Percentiles rank a stretch among this genome's conserved stretches.
phyloP scores from a whole-genome alignment of 2,113 vertebrate species.

The Maccullochella peelii region DNA sequence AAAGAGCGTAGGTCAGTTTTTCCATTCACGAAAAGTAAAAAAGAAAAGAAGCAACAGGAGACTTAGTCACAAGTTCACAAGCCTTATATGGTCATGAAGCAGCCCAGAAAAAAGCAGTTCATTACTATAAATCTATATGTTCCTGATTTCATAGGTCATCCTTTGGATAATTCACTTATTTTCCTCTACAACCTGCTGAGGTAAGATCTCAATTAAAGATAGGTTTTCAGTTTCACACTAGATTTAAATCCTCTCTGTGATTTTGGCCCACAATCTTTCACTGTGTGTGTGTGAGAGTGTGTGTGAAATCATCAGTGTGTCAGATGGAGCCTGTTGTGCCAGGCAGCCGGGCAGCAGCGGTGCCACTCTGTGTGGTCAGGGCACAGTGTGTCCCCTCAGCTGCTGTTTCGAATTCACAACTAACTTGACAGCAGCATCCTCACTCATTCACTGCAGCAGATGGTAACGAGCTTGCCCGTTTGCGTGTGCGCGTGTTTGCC shows the following conservation, averaged over 20 bases:
- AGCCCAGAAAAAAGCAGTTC: background rate
- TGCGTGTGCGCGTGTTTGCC: constrained; percentile 43
- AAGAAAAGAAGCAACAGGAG: constrained; percentile 24
- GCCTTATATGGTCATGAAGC: constrained; percentile 20
- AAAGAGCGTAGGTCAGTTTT: constrained; percentile 17
- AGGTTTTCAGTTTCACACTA: constrained; percentile 31
- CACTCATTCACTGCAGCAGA: constrained; percentile 69
- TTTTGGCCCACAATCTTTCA: constrained; percentile 14
- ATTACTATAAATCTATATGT: constrained; percentile 8
- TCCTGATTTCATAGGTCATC: constrained; percentile 8
- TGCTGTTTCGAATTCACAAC: constrained; percentile 75
- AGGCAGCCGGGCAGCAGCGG: constrained; percentile 65
- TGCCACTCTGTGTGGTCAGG: constrained; percentile 75
- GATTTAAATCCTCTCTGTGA: constrained; percentile 30
- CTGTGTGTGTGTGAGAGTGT: constrained; percentile 3
- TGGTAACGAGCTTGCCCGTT: constrained; percentile 55
- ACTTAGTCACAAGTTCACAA: constrained; percentile 6
- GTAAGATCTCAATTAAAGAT: constrained; percentile 36
- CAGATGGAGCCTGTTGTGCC: constrained; percentile 70
- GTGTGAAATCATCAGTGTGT: constrained; percentile 59
- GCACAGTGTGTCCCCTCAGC: constrained; percentile 74
- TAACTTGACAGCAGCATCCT: constrained; percentile 69
- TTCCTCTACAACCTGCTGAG: background rate
- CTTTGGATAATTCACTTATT: background rate
- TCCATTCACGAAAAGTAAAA: constrained; percentile 32